Base-by-base conservation (phyloP, 1,140 invertebrate species). In the Drosophila repletoides region DNA sequence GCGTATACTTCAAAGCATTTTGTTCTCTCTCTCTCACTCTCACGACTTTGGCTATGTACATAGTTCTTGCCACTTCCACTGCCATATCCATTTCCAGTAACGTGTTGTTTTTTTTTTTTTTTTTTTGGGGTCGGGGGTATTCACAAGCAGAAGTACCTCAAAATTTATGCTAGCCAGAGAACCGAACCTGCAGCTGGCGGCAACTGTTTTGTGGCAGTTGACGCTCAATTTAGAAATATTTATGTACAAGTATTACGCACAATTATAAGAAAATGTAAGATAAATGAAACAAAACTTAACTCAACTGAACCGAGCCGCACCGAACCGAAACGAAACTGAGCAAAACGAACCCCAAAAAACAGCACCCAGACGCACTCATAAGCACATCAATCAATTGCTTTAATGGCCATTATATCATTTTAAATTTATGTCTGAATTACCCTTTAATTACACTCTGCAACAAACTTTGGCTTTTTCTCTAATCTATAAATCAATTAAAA, bases 191-290 rank as follows among this genome's bases (percentile, higher is more conserved):
- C 45, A 33, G 22, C 21, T 60, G 55, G 46, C 45, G 49, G 45
- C 63, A 64, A 64, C 45, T 66, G 63, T 59, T 66, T 59, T n/a
- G 31, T 49, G 43, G 43, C 63, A 66, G 53, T 66, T 60, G 64
- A 67, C 64, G 64, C 56, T 45, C 64, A 52, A 61, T 61, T 61
- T 46, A 26, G 46, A 60, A 61, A 61, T 45, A 67, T 67, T 67
- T 61, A 52, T 61, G 46, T 28, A 40, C 53, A 19, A 31, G 33
- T 34, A 59, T 59, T 59, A 59, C 34, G 63, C 63, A 66, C 53
- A 66, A 59, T 59, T 66, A 48, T 59, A 14, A 26, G 7, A 24
- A 45, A 41, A n/a, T n/a, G n/a, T n/a, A n/a, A n/a, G n/a, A n/a
- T n/a, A n/a, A n/a, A n/a, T n/a, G n/a, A n/a, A 33, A 53, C 51